These are phyloP conservation scores for Orchesella flavescens DNA, from an alignment of 2,888 invertebrate genomes.

Conservation along the genomic window DNA sequence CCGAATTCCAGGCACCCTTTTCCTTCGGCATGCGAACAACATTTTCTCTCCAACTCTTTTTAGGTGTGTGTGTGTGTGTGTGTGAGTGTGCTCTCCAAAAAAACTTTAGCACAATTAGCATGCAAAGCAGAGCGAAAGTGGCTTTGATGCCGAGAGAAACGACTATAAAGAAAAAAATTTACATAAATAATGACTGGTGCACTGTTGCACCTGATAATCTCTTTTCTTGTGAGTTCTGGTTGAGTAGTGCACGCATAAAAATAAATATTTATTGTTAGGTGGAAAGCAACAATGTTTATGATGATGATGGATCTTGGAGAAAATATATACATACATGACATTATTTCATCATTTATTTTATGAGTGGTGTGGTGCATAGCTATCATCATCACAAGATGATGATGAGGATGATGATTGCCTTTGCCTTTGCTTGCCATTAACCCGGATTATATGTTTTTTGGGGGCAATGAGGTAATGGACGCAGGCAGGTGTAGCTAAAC, in stretches of 20 bases:
- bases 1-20: no score
- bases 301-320: no score
- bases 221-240: no score
- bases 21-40: background rate
- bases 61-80: background rate
- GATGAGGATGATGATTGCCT: no score
- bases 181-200: slow-evolving; percentile 42
- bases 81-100: background rate
- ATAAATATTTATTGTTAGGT: background rate
- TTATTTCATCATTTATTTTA: slow-evolving; percentile 22
- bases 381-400: slow-evolving; percentile 4
- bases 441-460: slow-evolving; percentile 17
- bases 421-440: slow-evolving; percentile 30
- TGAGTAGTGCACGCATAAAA: background rate
- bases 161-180: slow-evolving; percentile 7
- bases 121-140: slow-evolving; percentile 27
- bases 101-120: slow-evolving; percentile 53
- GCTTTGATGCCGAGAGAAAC: no score
- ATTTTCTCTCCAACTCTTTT: background rate
- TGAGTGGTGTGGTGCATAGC: slow-evolving; percentile 6
- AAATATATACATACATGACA: slow-evolving; percentile 39
- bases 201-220: background rate
- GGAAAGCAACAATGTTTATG: background rate
- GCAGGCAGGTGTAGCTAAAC: no score
- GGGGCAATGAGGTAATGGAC: background rate